Conservation (phyloP, 2,888 invertebrate genomes). For the Embidobia sp. region DNA sequence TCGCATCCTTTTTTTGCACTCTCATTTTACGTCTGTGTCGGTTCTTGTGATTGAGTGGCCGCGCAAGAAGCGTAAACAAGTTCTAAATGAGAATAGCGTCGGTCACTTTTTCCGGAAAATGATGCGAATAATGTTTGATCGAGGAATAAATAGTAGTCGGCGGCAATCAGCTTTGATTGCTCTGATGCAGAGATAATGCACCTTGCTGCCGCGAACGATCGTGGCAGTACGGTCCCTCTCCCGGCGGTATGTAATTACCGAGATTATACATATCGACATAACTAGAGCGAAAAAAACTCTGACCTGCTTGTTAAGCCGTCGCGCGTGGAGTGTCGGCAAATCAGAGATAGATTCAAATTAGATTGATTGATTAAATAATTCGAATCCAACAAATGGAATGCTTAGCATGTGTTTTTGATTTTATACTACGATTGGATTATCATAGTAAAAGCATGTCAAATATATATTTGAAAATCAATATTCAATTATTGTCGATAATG, state of each 20-base stretch:
- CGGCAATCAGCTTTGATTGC: constrained; percentile 62
- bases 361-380: too few relatives aligned
- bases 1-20: neutral
- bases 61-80: constrained; percentile 53
- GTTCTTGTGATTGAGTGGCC: constrained; percentile 38
- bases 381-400: too few relatives aligned
- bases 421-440: too few relatives aligned
- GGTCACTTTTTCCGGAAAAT: constrained; percentile 56
- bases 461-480: too few relatives aligned
- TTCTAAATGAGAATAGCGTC: constrained; percentile 46
- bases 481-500: too few relatives aligned
- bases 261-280: constrained; percentile 78
- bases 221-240: constrained; percentile 23
- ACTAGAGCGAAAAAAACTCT: constrained; percentile 77
- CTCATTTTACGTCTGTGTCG: constrained; percentile 15
- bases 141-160: constrained; percentile 57
- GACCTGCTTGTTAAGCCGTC: constrained; percentile 74
- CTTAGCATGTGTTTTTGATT: too few relatives aligned
- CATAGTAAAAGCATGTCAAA: too few relatives aligned
- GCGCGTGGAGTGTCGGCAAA: constrained; percentile 56
- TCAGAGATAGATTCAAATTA: too few relatives aligned
- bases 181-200: constrained; percentile 40
- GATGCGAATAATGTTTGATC: constrained; percentile 56
- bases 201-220: constrained; percentile 30
- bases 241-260: constrained; percentile 71